These are phyloP conservation scores for Heliconius ismenius DNA, from an alignment of 2,888 invertebrate genomes.

Conservation along the genomic window DNA sequence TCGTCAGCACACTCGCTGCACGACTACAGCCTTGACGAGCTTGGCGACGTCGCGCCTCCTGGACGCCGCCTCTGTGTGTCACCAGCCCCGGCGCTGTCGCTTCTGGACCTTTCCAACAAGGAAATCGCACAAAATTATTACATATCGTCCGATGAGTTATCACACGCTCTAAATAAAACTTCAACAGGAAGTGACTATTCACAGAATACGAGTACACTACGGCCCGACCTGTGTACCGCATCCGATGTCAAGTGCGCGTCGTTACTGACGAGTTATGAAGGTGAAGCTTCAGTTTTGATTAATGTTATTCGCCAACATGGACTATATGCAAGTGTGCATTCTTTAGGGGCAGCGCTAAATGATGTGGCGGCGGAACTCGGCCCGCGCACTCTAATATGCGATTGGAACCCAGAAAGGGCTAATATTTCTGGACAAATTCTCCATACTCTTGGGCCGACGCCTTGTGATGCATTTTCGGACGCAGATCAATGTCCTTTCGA, in stretches of 20 bases:
- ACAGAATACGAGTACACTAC: conserved; percentile 54
- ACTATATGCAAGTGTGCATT: conserved; percentile 50
- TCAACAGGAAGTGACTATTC: not conserved
- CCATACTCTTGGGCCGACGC: conserved; percentile 59
- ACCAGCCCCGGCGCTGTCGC: conserved; percentile 53
- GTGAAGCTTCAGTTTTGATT: conserved; percentile 54
- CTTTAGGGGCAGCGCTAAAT: conserved; percentile 45
- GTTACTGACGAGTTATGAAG: conserved; percentile 53
- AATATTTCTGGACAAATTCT: conserved; percentile 15
- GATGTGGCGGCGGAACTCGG: conserved; percentile 35
- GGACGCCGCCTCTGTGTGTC: conserved; percentile 59
- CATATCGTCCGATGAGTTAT: conserved; percentile 39
- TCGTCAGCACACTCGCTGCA: conserved; percentile 53
- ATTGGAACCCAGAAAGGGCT: conserved; percentile 51
- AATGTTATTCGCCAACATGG: conserved; percentile 47
- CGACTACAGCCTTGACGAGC: conserved; percentile 60
- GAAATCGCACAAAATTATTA: conserved; percentile 51
- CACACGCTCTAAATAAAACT: conserved; percentile 9
- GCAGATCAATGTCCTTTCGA: conserved; percentile 63
- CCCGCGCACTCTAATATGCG: conserved; percentile 51
- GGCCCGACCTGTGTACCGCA: conserved; percentile 79
- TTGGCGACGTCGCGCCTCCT: conserved; percentile 60
- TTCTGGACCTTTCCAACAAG: conserved; percentile 60
- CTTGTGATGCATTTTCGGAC: conserved; percentile 50
- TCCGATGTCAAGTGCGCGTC: conserved; percentile 52